Conservation (phyloP, 2,888 invertebrate species). For the Scaptomyza polygonia region DNA sequence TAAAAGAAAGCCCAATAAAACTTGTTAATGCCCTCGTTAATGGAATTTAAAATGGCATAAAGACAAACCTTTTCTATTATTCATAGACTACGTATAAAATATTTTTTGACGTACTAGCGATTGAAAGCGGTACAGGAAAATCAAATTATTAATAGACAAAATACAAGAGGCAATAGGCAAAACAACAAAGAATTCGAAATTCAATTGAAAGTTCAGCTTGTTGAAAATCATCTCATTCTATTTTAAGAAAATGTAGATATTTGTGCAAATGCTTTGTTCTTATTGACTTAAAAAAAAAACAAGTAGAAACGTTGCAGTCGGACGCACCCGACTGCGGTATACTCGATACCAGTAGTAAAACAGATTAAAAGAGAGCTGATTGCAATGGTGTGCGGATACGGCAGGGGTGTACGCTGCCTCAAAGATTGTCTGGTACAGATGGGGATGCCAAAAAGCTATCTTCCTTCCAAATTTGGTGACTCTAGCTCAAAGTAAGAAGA, state of each 20-base stretch:
- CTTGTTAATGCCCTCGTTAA: slow-evolving; percentile 1
- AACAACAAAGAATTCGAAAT: slow-evolving; percentile 12
- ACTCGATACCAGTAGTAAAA: no score
- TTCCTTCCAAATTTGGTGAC: no score
- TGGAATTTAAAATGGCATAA: slow-evolving; percentile 21
- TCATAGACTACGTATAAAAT: slow-evolving; percentile 35
- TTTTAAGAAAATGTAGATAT: not conserved
- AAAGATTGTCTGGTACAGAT: no score
- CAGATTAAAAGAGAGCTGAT: no score
- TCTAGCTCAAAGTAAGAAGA: no score
- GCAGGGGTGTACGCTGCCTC: no score
- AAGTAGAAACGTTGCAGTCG: no score
- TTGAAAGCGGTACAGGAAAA: slow-evolving; percentile 7
- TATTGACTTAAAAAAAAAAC: not conserved
- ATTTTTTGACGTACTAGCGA: slow-evolving; percentile 34
- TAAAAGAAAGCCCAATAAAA: slow-evolving; percentile 39
- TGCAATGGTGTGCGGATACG: no score
- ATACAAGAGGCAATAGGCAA: not conserved
- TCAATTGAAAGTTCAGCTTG: not conserved
- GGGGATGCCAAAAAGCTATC: no score
- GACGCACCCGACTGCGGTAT: no score
- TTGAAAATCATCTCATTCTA: no score
- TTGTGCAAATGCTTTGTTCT: not conserved
- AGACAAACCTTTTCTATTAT: slow-evolving; percentile 70
- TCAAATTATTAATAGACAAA: slow-evolving; percentile 12